Percentiles rank a stretch among this genome's conserved stretches.
Evolutionary conservation across 2,888 invertebrate genomes (phyloP).

Genomic region (Phaonia tiefii): DNA sequence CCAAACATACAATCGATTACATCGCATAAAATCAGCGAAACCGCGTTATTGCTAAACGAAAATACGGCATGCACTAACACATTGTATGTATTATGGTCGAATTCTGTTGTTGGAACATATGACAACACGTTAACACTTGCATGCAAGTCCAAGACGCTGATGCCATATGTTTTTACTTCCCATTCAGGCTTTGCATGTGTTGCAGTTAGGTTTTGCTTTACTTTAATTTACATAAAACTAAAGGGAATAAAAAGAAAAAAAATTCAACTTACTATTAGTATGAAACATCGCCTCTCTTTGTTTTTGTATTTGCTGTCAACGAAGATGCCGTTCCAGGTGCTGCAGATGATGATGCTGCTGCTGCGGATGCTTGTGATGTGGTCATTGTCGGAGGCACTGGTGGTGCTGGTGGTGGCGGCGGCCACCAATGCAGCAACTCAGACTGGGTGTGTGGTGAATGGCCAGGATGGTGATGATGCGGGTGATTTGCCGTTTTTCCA

Average conservation of each 20-base stretch:
- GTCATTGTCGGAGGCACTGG: conserved; percentile 57
- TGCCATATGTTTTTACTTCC: no score
- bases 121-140: no score
- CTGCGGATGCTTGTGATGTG: conserved; percentile 46
- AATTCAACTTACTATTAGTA: conserved; percentile 71
- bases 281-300: conserved; percentile 78
- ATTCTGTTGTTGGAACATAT: no score
- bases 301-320: conserved; percentile 62
- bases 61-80: no score
- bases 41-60: no score
- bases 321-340: conserved; percentile 36
- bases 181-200: no score
- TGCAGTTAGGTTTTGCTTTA: not conserved
- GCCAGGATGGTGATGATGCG: conserved; percentile 61
- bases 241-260: not conserved
- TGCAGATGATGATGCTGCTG: conserved; percentile 37
- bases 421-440: conserved; percentile 63
- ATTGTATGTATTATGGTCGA: no score
- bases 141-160: no score
- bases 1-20: no score
- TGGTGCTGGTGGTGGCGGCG: conserved; percentile 59
- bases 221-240: not conserved
- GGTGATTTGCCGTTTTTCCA: conserved; percentile 56
- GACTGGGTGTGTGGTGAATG: conserved; percentile 58
- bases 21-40: no score